These are phyloP conservation scores for Apocheima hispidaria DNA, from an alignment of 2,888 invertebrate genomes.

Conservation along the genomic window DNA sequence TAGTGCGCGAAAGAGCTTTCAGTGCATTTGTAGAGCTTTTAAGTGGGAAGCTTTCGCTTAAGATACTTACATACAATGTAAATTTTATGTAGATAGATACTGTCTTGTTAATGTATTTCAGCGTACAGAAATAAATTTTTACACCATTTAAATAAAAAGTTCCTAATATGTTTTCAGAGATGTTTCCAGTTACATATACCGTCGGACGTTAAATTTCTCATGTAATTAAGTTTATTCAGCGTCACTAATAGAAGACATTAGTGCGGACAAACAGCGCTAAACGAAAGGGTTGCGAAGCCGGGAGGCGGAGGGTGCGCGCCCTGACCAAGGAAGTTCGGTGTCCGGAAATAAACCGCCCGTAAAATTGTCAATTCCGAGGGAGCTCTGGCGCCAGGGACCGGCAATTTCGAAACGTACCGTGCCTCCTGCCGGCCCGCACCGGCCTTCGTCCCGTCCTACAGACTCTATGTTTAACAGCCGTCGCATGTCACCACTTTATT, in stretches of 20 bases:
- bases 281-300: conserved; percentile 67
- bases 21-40: conserved; percentile 87
- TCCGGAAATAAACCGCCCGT: conserved; percentile 89
- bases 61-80: conserved; percentile 86
- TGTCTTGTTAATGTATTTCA: conserved; percentile 42
- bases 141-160: conserved; percentile 13
- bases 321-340: conserved; percentile 83
- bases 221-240: conserved; percentile 46
- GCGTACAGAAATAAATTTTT: conserved; percentile 28
- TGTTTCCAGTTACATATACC: conserved; percentile 42
- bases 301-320: conserved; percentile 58
- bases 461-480: conserved; percentile 51
- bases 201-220: conserved; percentile 20
- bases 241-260: conserved; percentile 50
- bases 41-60: conserved; percentile 86
- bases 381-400: conserved; percentile 71
- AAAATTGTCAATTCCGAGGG: conserved; percentile 89
- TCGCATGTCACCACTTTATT: conserved; percentile 48
- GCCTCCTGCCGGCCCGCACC: conserved; percentile 51
- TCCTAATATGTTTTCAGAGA: too few species aligned
- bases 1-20: conserved; percentile 87
- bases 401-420: conserved; percentile 73
- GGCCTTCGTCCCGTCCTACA: conserved; percentile 50
- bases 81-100: conserved; percentile 77
- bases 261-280: conserved; percentile 58